Percentiles rank a stretch among this genome's conserved stretches.
Evolutionary conservation across 1,140 invertebrate species (phyloP).

Genomic region (Prorops nasuta): DNA sequence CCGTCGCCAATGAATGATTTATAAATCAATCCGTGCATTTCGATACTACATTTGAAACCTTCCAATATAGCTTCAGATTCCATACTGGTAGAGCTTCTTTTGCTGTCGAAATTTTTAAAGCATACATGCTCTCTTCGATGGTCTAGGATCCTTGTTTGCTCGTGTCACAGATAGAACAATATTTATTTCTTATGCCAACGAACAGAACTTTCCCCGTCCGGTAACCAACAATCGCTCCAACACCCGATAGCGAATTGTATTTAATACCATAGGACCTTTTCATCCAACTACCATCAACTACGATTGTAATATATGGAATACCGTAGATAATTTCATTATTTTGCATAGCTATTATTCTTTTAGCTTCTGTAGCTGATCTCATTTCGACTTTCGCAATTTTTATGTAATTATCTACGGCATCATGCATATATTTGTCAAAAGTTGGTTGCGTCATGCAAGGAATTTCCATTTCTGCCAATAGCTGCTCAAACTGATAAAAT

Average conservation of each 20-base stretch:
- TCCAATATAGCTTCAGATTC: constrained; percentile 47
- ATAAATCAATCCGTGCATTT: constrained; percentile 44
- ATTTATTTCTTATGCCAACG: constrained; percentile 34
- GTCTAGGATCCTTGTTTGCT: constrained; percentile 33
- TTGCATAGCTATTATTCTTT: constrained; percentile 13
- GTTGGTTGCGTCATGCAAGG: constrained; percentile 10
- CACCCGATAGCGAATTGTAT: constrained; percentile 35
- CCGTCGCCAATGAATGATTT: constrained; percentile 47
- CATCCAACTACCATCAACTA: constrained; percentile 33
- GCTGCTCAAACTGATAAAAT: constrained; percentile 1
- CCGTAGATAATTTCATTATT: constrained; percentile 19
- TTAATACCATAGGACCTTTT: constrained; percentile 35
- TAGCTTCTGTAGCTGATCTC: constrained; percentile 4
- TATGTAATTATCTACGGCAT: background rate
- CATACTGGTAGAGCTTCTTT: constrained; percentile 44
- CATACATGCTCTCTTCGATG: constrained; percentile 30
- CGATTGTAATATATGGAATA: constrained; percentile 30
- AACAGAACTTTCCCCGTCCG: constrained; percentile 25
- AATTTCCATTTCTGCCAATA: constrained; percentile 12
- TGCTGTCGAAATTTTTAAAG: too few species aligned
- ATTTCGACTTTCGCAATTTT: constrained; percentile 7
- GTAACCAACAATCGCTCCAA: constrained; percentile 29
- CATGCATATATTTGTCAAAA: constrained; percentile 1
- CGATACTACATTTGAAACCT: constrained; percentile 39
- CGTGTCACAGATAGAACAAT: constrained; percentile 2